Base-by-base conservation (phyloP, 1,140 invertebrate genomes). In the Melipona quadrifasciata region DNA sequence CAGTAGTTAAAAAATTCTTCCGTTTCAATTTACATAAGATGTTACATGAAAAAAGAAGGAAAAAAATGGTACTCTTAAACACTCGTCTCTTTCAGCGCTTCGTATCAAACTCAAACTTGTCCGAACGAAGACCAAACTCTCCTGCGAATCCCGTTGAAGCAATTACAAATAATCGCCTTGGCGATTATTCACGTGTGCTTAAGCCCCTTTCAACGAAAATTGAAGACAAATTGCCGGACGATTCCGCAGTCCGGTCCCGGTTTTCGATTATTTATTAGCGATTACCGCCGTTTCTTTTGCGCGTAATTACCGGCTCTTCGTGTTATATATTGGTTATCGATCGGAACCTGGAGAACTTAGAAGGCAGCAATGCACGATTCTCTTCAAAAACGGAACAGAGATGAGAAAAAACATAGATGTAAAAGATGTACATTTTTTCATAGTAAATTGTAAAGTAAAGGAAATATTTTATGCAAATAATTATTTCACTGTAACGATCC, bases 151-250 rank as follows among this genome's bases (percentile, higher is more conserved):
- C 8, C 77, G 21, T 12, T 5, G 11, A 58, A 16, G n/a, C 27
- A 72, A 80, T 80, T 61, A 80, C 67, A 27, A 80, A 27, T 80
- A 80, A 80, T 80, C 67, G n/a, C n/a, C 24, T 5, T 39, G 21
- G 39, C 24, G 78, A 80, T 72, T 80, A 71, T 80, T 80, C 55
- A 39, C 27, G 31, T 55, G 68, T 58, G 39, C 27, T 65, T 27
- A 11, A 27, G 65, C 27, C 47, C 27, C 12, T 17, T n/a, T 34
- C 53, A 16, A 55, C 53, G 24, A 71, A 71, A 72, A 68, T 80
- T 34, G 78, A 68, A 53, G 76, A 68, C 51, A 79, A 79, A 79
- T 70, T 79, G 51, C 64, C 0, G 16, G 2, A 55, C n/a, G 27
- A 14, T 71, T 17, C 65, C 16, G 27, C 17, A 27, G 65, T 27